Evolutionary conservation across 2,888 invertebrate species (phyloP), one percentile per base, ranked within the genome.

Genomic region (Cataglyphis livida): DNA sequence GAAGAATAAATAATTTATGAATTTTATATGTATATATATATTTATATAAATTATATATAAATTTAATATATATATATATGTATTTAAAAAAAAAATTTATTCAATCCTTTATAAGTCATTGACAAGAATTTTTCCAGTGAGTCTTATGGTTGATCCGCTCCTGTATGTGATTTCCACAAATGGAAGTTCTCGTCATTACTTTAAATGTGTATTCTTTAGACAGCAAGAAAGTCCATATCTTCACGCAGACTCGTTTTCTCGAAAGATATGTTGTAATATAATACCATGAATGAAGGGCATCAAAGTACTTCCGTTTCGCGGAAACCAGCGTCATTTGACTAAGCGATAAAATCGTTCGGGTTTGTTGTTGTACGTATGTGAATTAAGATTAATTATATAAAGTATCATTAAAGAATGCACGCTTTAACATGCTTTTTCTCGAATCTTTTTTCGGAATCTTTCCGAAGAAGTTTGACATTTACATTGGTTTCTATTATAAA

Each of bases 151-250:
- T 75, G 4, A 28, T 78, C 18, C 32, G 70, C 10, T 7, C 44
- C 57, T 78, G 44, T 21, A 28, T 68, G 25, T 15, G 21, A 78
- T 21, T 78, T 76, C 68, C 32, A 59, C 44, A 18, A 59, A 70
- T 25, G 18, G 25, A 21, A 44, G 3, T 70, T 70, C 70, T 68
- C 6, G 68, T 70, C 76, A 41, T 78, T 28, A 21, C 32, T 68
- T 57, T 70, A 68, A 78, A 70, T 68, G 32, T 9, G 65, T 48
- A 9, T 3, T 44, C 57, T 66, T 68, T 44, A 54, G 70, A 57
- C 41, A 57, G 5, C 21, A 59, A 70, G 32, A 76, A 54, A 76
- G 38, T 51, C 28, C 5, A 9, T n/a, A 66, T 65, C 54, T 7
- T 65, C 12, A 4, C 10, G 18, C 41, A 3, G 57, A 57, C 41